A percentile compares a stretch with the other conserved stretches of the same genome.
These are phyloP conservation scores for Clavelina lepadiformis DNA, from an alignment of 23 tunicate genomes.

Conservation along the genomic window DNA sequence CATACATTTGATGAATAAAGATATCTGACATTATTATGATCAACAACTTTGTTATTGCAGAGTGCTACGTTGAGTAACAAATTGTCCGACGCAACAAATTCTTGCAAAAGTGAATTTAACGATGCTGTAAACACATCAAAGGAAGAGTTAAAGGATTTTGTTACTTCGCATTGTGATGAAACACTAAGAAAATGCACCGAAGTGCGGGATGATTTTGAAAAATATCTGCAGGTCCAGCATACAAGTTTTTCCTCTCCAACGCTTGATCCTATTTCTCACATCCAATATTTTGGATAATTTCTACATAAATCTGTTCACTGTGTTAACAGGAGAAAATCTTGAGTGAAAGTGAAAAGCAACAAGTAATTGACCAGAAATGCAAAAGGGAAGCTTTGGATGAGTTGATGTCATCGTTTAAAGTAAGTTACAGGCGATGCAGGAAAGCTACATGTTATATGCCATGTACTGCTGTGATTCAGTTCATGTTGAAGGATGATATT, in stretches of 20 bases:
- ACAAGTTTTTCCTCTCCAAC: too few species aligned
- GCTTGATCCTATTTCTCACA: too few species aligned
- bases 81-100: not conserved
- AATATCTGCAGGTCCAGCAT: constrained; percentile 10
- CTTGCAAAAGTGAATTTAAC: not conserved
- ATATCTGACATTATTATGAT: not conserved
- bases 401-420: too few species aligned
- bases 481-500: too few species aligned
- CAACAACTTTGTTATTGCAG: not conserved
- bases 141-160: constrained; percentile 15
- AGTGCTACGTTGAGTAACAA: constrained; percentile 8
- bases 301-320: too few species aligned
- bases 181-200: not conserved
- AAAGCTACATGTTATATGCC: too few species aligned
- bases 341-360: constrained; percentile 16
- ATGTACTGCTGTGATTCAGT: too few species aligned
- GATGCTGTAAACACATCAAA: not conserved
- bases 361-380: constrained; percentile 6
- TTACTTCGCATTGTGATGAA: not conserved
- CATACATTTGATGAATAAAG: too few species aligned
- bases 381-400: constrained; percentile 22
- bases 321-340: constrained; percentile 8
- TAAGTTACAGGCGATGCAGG: too few species aligned
- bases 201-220: not conserved
- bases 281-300: too few species aligned